Evolutionary conservation across 2,113 vertebrate species (phyloP).

Genomic region (Progne subis): DNA sequence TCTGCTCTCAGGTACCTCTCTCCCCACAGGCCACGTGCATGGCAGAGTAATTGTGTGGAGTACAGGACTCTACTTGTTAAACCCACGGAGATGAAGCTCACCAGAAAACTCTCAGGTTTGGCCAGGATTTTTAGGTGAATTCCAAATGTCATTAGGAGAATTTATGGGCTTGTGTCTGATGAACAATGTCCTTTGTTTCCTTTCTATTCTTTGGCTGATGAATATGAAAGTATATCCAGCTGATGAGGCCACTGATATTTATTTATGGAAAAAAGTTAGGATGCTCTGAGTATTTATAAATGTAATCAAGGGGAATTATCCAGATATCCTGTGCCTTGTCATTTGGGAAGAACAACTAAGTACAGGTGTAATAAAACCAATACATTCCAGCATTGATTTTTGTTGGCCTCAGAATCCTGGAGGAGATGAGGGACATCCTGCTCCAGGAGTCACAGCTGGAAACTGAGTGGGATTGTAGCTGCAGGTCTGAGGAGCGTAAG

Average conservation of each 20-base stretch:
- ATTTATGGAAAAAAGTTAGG: not conserved
- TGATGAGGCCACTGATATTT: not conserved
- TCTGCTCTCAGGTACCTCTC: not conserved
- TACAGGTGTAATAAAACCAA: not conserved
- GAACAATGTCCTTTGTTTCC: not conserved
- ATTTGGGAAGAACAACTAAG: not conserved
- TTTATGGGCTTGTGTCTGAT: not conserved
- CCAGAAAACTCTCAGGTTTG: not conserved
- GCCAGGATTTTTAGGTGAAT: slow-evolving; percentile 12
- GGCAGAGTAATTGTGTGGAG: not conserved
- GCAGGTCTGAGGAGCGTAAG: not conserved
- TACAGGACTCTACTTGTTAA: not conserved
- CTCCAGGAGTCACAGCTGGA: not conserved
- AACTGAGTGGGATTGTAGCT: not conserved
- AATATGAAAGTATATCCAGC: not conserved
- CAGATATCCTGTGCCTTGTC: not conserved
- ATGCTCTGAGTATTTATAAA: not conserved
- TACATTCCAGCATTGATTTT: not conserved
- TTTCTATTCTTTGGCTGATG: not conserved
- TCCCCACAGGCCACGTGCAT: rapidly evolving
- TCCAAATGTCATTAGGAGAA: not conserved
- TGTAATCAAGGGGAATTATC: not conserved
- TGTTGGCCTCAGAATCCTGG: not conserved
- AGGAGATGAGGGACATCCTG: not conserved
- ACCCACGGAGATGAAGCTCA: not conserved